phyloP scores from a whole-genome alignment of 2,113 vertebrate species.

The Stigmatopora nigra region DNA sequence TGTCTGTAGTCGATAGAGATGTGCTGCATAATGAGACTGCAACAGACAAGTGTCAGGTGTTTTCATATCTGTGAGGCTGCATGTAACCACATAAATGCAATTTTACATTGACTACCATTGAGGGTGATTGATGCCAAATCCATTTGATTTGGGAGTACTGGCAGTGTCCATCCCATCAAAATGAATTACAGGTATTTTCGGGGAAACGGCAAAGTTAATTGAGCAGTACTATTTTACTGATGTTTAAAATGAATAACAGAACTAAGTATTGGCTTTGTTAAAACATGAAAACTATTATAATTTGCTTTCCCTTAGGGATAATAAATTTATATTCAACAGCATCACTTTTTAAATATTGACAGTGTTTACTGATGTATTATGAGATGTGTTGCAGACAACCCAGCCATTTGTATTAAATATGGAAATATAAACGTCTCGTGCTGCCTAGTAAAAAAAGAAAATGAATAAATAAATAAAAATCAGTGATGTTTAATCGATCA shows the following conservation, averaged over 20 bases:
- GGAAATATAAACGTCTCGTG: not conserved
- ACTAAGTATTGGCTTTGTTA: not conserved
- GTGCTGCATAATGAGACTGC: not conserved
- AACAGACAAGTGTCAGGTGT: no score
- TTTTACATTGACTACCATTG: no score
- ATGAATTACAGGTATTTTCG: no score
- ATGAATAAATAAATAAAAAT: not conserved
- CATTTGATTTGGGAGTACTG: no score
- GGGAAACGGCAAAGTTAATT: not conserved
- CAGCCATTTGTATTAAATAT: not conserved
- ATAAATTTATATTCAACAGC: constrained; percentile 6
- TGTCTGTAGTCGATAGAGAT: not conserved
- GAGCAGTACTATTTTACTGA: not conserved
- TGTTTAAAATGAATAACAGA: not conserved
- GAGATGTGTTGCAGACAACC: not conserved
- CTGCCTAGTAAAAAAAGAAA: no score
- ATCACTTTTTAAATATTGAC: constrained; percentile 2
- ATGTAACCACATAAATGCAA: no score
- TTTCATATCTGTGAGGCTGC: no score
- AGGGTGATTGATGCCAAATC: no score
- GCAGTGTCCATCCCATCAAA: no score
- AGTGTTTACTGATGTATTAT: no score
- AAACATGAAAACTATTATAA: no score
- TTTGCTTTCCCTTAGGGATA: not conserved
- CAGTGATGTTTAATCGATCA: not conserved